Evolutionary conservation across 2,888 invertebrate species (phyloP).

Genomic region (Orthosia cruda): DNA sequence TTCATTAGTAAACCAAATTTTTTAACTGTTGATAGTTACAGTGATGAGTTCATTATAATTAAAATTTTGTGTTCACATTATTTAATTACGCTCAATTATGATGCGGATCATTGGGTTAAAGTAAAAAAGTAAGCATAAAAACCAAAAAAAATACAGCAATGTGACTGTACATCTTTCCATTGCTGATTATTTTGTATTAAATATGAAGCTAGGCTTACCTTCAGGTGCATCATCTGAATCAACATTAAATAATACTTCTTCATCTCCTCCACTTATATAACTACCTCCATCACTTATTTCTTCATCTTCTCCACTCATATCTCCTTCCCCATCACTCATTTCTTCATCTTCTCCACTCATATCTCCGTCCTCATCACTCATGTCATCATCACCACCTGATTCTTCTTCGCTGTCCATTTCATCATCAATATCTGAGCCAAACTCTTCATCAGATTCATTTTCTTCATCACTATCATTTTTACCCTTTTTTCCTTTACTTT

Average conservation of each 20-base stretch:
- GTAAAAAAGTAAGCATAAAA: too few relatives aligned
- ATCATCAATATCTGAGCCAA: slow-evolving; percentile 61
- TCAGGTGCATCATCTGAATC: slow-evolving; percentile 72
- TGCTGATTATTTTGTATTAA: neutral
- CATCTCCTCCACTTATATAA: slow-evolving; percentile 53
- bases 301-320: slow-evolving; percentile 52
- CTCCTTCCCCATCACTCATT: slow-evolving; percentile 46
- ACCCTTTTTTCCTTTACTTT: slow-evolving; percentile 47
- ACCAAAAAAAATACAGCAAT: too few relatives aligned
- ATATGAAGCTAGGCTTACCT: slow-evolving; percentile 66
- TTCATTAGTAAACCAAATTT: too few relatives aligned
- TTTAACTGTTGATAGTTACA: too few relatives aligned
- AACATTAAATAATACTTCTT: slow-evolving; percentile 57
- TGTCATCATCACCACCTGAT: slow-evolving; percentile 63
- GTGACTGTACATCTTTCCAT: too few relatives aligned
- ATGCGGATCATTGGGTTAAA: too few relatives aligned
- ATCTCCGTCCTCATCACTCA: slow-evolving; percentile 41
- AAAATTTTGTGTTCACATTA: too few relatives aligned
- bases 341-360: slow-evolving; percentile 59
- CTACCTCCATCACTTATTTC: slow-evolving; percentile 59
- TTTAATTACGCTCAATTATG: too few relatives aligned
- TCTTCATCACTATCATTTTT: slow-evolving; percentile 57
- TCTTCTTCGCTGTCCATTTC: slow-evolving; percentile 60
- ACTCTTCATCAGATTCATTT: slow-evolving; percentile 63
- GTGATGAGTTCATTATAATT: too few relatives aligned